Percentiles rank a stretch among this genome's conserved stretches.
Conservation (phyloP, 2,113 vertebrate species). For the Fukomys damarensis region DNA sequence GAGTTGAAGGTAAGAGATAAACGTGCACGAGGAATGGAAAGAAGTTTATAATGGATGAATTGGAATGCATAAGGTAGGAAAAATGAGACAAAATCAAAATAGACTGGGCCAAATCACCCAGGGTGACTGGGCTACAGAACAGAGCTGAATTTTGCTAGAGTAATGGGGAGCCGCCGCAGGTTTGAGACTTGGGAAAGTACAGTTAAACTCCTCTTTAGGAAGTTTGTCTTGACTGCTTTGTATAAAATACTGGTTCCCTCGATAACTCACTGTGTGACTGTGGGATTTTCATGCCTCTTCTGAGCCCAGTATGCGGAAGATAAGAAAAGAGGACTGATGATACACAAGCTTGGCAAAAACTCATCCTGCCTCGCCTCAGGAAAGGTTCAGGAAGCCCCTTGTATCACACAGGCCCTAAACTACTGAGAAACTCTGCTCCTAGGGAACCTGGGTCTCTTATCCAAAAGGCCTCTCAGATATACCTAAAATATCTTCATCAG, state of each 20-base stretch:
- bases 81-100: neutral
- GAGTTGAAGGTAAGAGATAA: neutral
- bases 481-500: neutral
- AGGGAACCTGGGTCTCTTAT: neutral
- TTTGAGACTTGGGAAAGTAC: neutral
- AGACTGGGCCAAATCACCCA: neutral
- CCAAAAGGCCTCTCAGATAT: neutral
- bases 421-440: neutral
- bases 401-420: neutral
- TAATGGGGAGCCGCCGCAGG: neutral
- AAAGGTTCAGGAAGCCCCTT: neutral
- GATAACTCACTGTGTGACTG: neutral
- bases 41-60: neutral
- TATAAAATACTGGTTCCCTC: neutral
- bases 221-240: neutral
- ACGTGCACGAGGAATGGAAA: neutral
- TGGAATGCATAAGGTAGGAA: neutral
- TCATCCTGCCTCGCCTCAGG: neutral
- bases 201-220: neutral
- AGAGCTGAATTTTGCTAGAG: neutral
- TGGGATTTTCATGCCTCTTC: neutral
- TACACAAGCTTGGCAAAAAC: neutral
- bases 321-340: neutral
- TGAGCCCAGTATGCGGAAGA: neutral
- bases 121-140: fast-evolving